Conservation (phyloP, 2,113 vertebrate species). For the Poicephalus meyeri region DNA sequence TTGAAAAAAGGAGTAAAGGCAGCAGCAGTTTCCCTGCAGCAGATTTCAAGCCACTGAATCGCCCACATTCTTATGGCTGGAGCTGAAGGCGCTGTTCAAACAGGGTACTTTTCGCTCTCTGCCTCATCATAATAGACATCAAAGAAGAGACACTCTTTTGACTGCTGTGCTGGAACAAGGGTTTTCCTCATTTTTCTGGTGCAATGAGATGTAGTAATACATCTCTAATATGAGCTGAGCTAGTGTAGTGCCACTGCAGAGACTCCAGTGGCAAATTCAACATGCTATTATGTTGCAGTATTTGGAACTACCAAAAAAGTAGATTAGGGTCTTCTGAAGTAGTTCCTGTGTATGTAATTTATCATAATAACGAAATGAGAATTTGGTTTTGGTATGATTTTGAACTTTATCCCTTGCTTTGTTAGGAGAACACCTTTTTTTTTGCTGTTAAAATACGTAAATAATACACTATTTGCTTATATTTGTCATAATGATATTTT, state of each 20-base stretch:
- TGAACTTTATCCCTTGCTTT: neutral
- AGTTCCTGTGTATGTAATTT: neutral
- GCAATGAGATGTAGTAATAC: neutral
- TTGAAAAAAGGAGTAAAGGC: neutral
- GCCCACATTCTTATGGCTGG: accelerated
- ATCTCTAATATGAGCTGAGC: neutral
- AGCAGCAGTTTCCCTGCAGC: neutral
- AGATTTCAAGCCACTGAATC: neutral
- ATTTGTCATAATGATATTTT: neutral
- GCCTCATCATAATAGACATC: neutral
- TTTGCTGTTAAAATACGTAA: neutral
- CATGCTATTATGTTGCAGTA: neutral
- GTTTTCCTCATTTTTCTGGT: neutral
- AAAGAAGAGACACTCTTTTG: neutral
- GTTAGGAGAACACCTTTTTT: neutral
- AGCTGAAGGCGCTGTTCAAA: neutral
- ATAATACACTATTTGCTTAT: neutral
- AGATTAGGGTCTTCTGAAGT: neutral
- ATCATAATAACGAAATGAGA: neutral
- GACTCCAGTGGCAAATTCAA: neutral
- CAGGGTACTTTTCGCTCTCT: neutral
- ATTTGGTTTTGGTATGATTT: neutral
- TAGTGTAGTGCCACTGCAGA: neutral
- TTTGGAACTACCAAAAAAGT: neutral
- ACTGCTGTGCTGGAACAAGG: neutral